These are phyloP conservation scores for Parthenolecanium corni DNA, from an alignment of 2,888 invertebrate genomes.

Conservation along the genomic window DNA sequence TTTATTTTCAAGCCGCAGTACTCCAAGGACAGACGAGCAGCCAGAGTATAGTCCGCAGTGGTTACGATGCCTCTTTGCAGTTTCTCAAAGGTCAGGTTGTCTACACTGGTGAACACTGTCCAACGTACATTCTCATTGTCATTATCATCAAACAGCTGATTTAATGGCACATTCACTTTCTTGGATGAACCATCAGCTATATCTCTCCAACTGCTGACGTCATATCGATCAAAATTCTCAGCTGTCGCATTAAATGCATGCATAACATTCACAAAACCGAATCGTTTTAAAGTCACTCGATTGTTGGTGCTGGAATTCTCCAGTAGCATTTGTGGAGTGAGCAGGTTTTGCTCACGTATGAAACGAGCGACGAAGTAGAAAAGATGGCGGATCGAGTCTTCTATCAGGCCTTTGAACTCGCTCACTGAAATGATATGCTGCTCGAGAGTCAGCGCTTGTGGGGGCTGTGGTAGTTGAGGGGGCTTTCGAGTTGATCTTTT, in stretches of 20 bases:
- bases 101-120: no score
- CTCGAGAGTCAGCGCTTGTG: background rate
- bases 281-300: slow-evolving; percentile 8
- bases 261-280: background rate
- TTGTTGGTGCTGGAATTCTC: background rate
- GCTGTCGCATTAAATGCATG: background rate
- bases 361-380: slow-evolving; percentile 7
- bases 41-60: slow-evolving; percentile 29
- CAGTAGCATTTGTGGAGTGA: background rate
- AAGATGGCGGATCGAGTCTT: background rate
- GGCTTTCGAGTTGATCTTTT: background rate
- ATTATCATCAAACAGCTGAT: slow-evolving; percentile 33
- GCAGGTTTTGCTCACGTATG: slow-evolving; percentile 2
- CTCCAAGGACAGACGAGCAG: slow-evolving; percentile 37
- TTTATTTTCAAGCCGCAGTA: slow-evolving; percentile 37
- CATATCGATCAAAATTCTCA: background rate
- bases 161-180: slow-evolving; percentile 29
- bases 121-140: slow-evolving; percentile 34
- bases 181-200: background rate
- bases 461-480: background rate
- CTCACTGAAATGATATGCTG: background rate
- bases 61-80: no score
- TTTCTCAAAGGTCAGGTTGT: no score
- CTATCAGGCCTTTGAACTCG: slow-evolving; percentile 7
- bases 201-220: slow-evolving; percentile 4